Conservation (phyloP, 2,888 invertebrate genomes). For the Chrysolina haemoptera region DNA sequence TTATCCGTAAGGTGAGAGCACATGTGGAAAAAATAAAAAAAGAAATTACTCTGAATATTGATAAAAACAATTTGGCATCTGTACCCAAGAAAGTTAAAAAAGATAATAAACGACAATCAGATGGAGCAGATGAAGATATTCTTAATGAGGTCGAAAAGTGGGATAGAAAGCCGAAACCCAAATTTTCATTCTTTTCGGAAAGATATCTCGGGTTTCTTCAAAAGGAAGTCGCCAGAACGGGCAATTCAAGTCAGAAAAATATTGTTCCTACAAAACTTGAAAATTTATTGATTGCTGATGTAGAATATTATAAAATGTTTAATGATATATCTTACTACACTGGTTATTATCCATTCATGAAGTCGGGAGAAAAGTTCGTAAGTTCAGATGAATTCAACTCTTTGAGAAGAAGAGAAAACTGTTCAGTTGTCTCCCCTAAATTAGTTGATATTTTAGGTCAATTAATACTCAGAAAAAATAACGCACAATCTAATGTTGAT, state of each 20-base stretch:
- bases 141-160: not conserved
- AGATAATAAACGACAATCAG: too few relatives aligned
- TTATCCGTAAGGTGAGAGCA: too few relatives aligned
- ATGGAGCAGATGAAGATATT: not conserved
- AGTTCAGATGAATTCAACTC: too few relatives aligned
- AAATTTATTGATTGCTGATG: not conserved
- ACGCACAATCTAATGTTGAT: too few relatives aligned
- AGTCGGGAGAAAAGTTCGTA: too few relatives aligned
- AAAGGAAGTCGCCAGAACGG: not conserved
- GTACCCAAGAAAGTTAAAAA: not conserved
- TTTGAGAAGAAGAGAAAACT: too few relatives aligned
- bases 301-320: not conserved
- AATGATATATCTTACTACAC: not conserved
- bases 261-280: not conserved
- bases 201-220: not conserved
- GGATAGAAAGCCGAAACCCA: conserved; percentile 10
- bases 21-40: not conserved
- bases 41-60: not conserved
- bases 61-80: not conserved
- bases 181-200: not conserved
- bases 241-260: not conserved
- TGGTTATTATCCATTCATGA: not conserved
- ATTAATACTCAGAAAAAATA: too few relatives aligned
- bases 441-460: too few relatives aligned
- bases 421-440: too few relatives aligned